Evolutionary conservation across 1,140 invertebrate species (phyloP), one percentile per base, ranked within the genome.

Genomic region (Pissodes strobi): DNA sequence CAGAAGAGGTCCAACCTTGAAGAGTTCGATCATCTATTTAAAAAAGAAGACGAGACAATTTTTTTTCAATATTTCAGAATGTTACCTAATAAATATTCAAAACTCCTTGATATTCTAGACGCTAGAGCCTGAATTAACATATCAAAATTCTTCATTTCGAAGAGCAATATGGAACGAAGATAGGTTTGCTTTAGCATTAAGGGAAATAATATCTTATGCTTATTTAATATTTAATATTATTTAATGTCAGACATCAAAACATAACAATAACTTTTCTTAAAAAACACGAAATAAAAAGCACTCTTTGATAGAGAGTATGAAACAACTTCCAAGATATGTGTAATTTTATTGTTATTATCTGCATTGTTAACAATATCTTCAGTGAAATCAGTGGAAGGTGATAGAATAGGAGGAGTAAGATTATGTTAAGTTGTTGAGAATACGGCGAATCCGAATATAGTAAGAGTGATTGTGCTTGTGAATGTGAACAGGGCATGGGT

Each of bases 141-240:
- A 6, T 43, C 39, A 43, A 43, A 43, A 43, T 43, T 43, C 39
- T 13, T 43, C 39, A 43, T 43, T 43, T 43, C 39, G 39, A 10
- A 43, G 39, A 43, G 39, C 15, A 43, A 43, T 43, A 43, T 43
- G 9, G 39, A 43, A 43, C 5, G 15, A 43, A 43, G 39, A 43
- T 6, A 43, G 39, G 39, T 17, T 43, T 43, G 6, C 30, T n/a
- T 6, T 34, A 8, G n/a, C n/a, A 34, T 34, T 34, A 34, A 34
- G 30, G 30, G 6, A 34, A 34, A 34, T 34, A 34, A 34, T 34
- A 34, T 8, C 6, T 34, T n/a, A n/a, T 6, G 6, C 6, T 34
- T 34, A 8, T 34, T 6, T n/a, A 34, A 8, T 34, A 34, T 34
- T 34, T 34, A 34, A 8, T 6, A 8, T 34, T 34, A 34, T 34